Evolutionary conservation across 2,113 vertebrate genomes (phyloP).

Genomic region (Polypterus bichir): DNA sequence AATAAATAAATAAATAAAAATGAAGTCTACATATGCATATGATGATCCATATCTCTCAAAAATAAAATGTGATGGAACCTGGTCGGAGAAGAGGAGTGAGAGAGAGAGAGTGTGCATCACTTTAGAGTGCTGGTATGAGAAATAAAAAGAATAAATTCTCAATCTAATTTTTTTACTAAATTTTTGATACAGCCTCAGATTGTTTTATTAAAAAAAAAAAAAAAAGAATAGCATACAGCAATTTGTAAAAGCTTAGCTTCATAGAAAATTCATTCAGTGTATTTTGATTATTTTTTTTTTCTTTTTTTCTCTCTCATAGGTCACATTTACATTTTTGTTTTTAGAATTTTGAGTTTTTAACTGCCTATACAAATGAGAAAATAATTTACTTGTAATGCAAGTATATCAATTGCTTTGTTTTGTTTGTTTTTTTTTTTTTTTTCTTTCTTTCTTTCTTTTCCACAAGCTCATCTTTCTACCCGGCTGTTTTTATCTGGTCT

Average conservation of each 20-base stretch:
- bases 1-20: not conserved
- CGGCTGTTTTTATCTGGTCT: conserved; percentile 17
- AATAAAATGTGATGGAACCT: not conserved
- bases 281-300: conserved; percentile 3
- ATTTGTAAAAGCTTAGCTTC: conserved; percentile 65
- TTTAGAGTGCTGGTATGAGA: not conserved
- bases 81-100: too few relatives aligned
- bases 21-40: conserved; percentile 16
- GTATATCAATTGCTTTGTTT: conserved; percentile 25
- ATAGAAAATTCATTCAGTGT: conserved; percentile 44
- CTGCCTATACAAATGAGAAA: conserved; percentile 10
- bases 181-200: conserved; percentile 79
- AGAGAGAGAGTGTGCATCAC: too few relatives aligned
- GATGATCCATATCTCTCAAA: conserved; percentile 17
- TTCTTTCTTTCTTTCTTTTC: conserved; percentile 24
- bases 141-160: conserved; percentile 40
- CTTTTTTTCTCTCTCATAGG: conserved; percentile 27
- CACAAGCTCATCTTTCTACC: conserved; percentile 18
- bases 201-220: conserved; percentile 64
- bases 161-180: conserved; percentile 71
- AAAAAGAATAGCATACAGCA: conserved; percentile 60
- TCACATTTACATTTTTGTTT: conserved; percentile 29
- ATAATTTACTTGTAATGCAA: not conserved
- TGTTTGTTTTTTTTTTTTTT: conserved; percentile 30
- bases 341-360: conserved; percentile 22